Base-by-base conservation (phyloP, 53 echinoderm and acorn worm genomes). In the Paelopatides confundens region DNA sequence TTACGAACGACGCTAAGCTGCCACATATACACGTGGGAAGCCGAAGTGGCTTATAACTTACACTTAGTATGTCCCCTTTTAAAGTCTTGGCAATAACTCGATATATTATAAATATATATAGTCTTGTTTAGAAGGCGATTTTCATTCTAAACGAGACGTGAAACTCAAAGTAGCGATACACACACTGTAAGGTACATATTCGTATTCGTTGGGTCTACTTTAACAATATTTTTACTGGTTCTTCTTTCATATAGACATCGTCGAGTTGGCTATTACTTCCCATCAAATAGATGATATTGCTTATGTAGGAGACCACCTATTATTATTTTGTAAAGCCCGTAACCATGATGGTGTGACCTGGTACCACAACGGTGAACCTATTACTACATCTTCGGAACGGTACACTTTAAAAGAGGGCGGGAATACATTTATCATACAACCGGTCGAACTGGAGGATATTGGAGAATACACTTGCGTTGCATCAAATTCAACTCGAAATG, bases 381-480 rank as follows among this genome's bases (percentile, higher is more conserved):
- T 58, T 21, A 23, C 21, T 5, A 6, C 21, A 58, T 17, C 5
- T 17, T 6, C 5, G n/a, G 58, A 23, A n/a, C 17, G n/a, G 1
- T 58, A n/a, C 58, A 14, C 48, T 48, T 58, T 18, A 18, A 21
- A 18, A 5, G 18, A 43, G 43, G 12, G 43, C 43, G 12, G 43
- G 8, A 43, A 58, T 21, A 58, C 18, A 21, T 21, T 58, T 58
- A 1, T 18, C 17, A 58, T 58, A n/a, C 58, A 58, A 18, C 24
- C n/a, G 58, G 3, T 58, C 24, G 5, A 23, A 2, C 6, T 58
- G 58, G n/a, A 58, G n/a, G 37, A 70, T 17, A 10, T 3, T 21
- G 70, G 70, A 70, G 37, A 15, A 39, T 70, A 70, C 39, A 70
- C 24, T 10, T 70, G 70, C 39, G 38, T 70, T 17, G 70, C 70